Evolutionary conservation across 2,113 vertebrate genomes (phyloP).

Genomic region (Clarias magur): DNA sequence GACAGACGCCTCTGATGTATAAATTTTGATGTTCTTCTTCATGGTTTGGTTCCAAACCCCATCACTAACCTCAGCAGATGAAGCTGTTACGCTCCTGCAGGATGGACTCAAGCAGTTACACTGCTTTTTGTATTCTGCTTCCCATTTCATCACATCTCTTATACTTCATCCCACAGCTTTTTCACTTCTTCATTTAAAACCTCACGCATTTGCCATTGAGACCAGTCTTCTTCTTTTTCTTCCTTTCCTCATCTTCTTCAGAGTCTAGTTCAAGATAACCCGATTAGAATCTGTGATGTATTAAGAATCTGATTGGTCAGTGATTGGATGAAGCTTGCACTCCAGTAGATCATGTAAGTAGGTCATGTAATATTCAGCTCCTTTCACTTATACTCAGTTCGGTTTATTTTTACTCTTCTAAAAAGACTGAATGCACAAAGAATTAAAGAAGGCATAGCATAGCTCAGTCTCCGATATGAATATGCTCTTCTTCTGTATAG

Average conservation of each 20-base stretch:
- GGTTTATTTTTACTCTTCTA: background rate
- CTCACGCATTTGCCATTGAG: background rate
- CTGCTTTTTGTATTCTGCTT: background rate
- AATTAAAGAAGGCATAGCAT: background rate
- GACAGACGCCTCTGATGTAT: too few species aligned
- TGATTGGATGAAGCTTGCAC: too few species aligned
- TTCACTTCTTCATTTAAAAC: background rate
- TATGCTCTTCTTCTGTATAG: background rate
- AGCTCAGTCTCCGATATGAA: background rate
- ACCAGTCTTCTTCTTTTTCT: background rate
- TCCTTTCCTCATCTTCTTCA: too few species aligned
- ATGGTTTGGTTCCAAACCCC: background rate
- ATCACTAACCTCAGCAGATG: background rate
- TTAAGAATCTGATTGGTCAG: too few species aligned
- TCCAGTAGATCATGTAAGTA: too few species aligned
- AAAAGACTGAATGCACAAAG: background rate
- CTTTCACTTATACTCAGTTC: background rate
- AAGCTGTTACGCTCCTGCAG: background rate
- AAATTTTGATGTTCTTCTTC: background rate
- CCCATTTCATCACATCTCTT: background rate
- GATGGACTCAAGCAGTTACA: background rate
- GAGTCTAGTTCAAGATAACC: background rate
- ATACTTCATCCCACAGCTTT: background rate
- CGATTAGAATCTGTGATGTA: too few species aligned
- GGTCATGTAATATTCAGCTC: background rate